A percentile compares a stretch with the other conserved stretches of the same genome.
Evolutionary conservation across 2,888 invertebrate species (phyloP).

Genomic region (Polymixis flavicincta): DNA sequence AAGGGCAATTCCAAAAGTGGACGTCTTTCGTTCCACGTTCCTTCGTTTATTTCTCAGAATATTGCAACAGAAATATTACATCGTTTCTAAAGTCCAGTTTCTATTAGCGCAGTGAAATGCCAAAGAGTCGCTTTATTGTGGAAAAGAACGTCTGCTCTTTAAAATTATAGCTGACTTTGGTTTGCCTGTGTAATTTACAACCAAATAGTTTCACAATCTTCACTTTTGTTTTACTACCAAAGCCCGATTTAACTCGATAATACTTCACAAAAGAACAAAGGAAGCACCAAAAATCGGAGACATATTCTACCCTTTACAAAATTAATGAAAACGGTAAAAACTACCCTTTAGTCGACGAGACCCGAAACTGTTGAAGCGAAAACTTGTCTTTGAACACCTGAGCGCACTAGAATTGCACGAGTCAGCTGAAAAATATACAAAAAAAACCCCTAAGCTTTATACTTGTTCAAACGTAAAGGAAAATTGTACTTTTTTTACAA

Average conservation of each 20-base stretch:
- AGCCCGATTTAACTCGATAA: constrained; percentile 3
- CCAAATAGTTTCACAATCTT: neutral
- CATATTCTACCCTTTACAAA: constrained; percentile 25
- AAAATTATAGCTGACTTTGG: too few relatives aligned
- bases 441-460: constrained; percentile 18
- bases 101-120: too few relatives aligned
- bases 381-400: constrained; percentile 62
- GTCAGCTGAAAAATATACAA: constrained; percentile 44
- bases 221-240: neutral
- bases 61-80: too few relatives aligned
- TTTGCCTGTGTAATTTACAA: too few relatives aligned
- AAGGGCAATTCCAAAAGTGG: too few relatives aligned
- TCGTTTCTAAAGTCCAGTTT: too few relatives aligned
- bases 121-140: too few relatives aligned
- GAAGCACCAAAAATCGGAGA: constrained; percentile 1
- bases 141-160: too few relatives aligned
- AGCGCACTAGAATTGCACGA: constrained; percentile 47
- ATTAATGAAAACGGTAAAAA: constrained; percentile 57
- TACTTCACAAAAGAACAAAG: constrained; percentile 11
- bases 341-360: constrained; percentile 21
- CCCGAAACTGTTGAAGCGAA: constrained; percentile 53
- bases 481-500: constrained; percentile 15
- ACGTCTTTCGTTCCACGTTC: too few relatives aligned
- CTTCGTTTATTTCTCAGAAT: too few relatives aligned
- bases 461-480: neutral